These are phyloP conservation scores for Greenwoodochromis staneri DNA, from an alignment of 2,113 vertebrate species.

Conservation along the genomic window DNA sequence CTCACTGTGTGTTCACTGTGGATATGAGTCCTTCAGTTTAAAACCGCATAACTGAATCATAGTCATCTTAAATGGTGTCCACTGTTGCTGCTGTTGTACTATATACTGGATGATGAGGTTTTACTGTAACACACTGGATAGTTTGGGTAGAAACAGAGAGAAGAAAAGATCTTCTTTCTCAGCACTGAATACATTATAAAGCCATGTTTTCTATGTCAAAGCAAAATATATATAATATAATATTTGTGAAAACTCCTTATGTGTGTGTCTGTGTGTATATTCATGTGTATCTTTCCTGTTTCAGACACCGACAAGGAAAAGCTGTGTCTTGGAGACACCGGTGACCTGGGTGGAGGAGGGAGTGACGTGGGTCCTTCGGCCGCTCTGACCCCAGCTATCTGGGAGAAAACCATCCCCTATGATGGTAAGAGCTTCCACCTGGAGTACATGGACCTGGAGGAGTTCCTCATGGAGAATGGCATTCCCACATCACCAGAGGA, in stretches of 20 bases:
- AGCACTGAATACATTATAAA: not conserved
- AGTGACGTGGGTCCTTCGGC: slow-evolving; percentile 80
- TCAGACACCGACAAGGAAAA: slow-evolving; percentile 72
- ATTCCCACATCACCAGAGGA: slow-evolving; percentile 74
- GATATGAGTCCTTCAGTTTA: not conserved
- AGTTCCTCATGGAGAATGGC: slow-evolving; percentile 93
- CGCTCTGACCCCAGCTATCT: slow-evolving; percentile 91
- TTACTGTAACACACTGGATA: not conserved
- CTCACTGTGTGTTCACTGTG: no score
- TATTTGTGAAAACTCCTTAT: not conserved
- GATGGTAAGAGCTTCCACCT: slow-evolving; percentile 92
- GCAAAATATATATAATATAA: not conserved
- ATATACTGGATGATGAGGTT: not conserved
- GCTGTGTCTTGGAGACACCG: slow-evolving; percentile 29
- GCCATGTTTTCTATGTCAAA: not conserved
- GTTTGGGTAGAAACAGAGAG: not conserved
- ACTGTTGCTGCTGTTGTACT: not conserved
- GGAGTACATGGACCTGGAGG: slow-evolving; percentile 98
- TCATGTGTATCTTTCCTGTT: not conserved
- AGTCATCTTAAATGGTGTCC: not conserved
- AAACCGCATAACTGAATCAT: not conserved
- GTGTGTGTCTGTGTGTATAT: not conserved
- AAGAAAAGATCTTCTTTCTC: not conserved
- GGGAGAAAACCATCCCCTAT: slow-evolving; percentile 93
- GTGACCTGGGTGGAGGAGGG: slow-evolving; percentile 17